Conservation (phyloP, 2,113 vertebrate genomes). For the Mystacornis crossleyi region DNA sequence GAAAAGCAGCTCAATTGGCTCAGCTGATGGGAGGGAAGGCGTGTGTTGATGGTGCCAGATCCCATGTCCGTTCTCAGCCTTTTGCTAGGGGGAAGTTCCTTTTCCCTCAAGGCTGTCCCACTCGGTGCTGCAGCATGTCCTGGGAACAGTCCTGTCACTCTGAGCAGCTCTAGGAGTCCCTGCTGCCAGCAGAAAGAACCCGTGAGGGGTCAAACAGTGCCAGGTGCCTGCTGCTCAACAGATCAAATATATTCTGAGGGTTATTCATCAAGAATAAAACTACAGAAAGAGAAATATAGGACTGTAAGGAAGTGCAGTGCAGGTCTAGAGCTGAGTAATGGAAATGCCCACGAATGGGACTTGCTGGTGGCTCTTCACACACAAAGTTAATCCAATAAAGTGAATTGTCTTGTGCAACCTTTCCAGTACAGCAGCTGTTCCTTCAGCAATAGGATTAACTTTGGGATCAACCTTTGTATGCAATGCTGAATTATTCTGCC, state of each 20-base stretch:
- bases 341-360: background rate
- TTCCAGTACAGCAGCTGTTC: background rate
- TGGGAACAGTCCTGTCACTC: background rate
- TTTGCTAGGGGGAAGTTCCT: background rate
- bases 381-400: constrained; percentile 22
- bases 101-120: background rate
- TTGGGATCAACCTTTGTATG: background rate
- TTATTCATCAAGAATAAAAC: background rate
- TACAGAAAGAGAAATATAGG: background rate
- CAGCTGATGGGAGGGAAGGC: background rate
- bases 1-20: background rate
- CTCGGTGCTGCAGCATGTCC: background rate
- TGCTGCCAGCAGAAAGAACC: background rate
- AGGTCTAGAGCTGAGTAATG: background rate
- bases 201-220: background rate
- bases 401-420: background rate
- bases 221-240: background rate
- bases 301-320: background rate
- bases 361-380: background rate
- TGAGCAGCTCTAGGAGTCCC: background rate
- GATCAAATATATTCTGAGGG: background rate
- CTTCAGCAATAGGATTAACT: constrained; percentile 17
- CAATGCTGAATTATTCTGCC: background rate
- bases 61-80: background rate
- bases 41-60: background rate